These are phyloP conservation scores for Glyptemys insculpta DNA, from an alignment of 2,797 vertebrate genomes.

Conservation along the genomic window DNA sequence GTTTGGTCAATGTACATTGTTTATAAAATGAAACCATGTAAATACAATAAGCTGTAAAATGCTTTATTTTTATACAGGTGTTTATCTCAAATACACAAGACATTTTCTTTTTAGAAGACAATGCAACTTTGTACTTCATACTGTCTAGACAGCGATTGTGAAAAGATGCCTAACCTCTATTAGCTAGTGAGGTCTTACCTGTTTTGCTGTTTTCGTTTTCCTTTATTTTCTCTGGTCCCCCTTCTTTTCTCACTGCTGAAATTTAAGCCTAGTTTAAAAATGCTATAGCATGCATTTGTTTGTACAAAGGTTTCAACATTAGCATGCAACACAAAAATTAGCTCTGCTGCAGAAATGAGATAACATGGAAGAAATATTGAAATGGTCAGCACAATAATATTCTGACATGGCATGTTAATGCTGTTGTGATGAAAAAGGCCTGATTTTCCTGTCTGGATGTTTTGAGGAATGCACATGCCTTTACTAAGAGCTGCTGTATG, in stretches of 20 bases:
- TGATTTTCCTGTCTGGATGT: background rate
- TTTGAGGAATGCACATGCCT: background rate
- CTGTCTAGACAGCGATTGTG: constrained; percentile 26
- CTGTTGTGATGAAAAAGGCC: background rate
- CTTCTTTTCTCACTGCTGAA: constrained; percentile 31
- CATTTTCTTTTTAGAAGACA: constrained; percentile 33
- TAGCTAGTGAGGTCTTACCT: constrained; percentile 29
- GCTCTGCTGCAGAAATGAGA: background rate
- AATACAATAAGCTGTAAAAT: constrained; percentile 9
- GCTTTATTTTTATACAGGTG: constrained; percentile 25
- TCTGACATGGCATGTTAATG: background rate
- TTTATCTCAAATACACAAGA: constrained; percentile 40
- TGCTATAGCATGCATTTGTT: background rate
- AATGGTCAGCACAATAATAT: background rate
- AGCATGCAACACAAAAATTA: background rate
- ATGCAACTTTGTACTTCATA: constrained; percentile 35
- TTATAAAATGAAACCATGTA: background rate
- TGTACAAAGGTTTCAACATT: background rate
- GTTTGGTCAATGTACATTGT: background rate
- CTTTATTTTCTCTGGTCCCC: constrained; percentile 26
- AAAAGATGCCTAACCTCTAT: constrained; percentile 32
- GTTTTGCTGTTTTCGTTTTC: constrained; percentile 12
- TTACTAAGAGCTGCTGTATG: background rate
- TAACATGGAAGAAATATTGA: background rate
- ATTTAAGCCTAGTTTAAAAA: background rate